Evolutionary conservation across 1,140 invertebrate genomes (phyloP).

Genomic region (Diachasmimorpha longicaudata): DNA sequence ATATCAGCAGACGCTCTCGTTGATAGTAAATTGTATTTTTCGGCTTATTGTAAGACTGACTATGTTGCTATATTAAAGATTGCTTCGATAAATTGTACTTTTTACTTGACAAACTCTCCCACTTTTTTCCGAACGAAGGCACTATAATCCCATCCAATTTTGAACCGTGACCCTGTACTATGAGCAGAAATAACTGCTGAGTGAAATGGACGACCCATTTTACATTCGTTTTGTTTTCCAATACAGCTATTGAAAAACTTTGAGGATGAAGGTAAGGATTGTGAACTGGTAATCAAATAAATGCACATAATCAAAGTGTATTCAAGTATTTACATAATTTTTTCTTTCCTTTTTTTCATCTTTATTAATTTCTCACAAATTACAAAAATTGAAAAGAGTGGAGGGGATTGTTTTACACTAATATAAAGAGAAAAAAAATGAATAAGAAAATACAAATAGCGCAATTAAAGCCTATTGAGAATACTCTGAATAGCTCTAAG

Average conservation of each 20-base stretch:
- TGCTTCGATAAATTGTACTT: slow-evolving; percentile 49
- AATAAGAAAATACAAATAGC: too few relatives aligned
- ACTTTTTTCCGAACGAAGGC: too few relatives aligned
- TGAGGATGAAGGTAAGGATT: too few relatives aligned
- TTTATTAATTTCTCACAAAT: background rate
- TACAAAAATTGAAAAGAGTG: background rate
- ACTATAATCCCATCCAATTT: too few relatives aligned
- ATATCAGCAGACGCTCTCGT: slow-evolving; percentile 35
- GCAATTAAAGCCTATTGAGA: slow-evolving; percentile 51
- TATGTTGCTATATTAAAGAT: slow-evolving; percentile 63
- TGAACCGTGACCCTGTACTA: too few relatives aligned
- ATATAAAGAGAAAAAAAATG: too few relatives aligned
- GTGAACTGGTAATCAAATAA: background rate
- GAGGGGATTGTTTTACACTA: too few relatives aligned
- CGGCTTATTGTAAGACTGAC: slow-evolving; percentile 63
- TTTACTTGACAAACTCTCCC: background rate
- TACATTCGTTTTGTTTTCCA: too few relatives aligned
- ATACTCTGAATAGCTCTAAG: slow-evolving; percentile 64
- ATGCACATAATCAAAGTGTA: background rate
- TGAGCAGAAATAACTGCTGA: too few relatives aligned
- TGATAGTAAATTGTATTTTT: slow-evolving; percentile 60
- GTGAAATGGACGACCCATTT: too few relatives aligned
- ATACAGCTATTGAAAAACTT: background rate
- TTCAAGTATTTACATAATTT: background rate
- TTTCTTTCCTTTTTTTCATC: background rate